Evolutionary conservation across 2,797 vertebrate species (phyloP), one percentile per base, ranked within the genome.

Genomic region (Cyprinodon diabolis): DNA sequence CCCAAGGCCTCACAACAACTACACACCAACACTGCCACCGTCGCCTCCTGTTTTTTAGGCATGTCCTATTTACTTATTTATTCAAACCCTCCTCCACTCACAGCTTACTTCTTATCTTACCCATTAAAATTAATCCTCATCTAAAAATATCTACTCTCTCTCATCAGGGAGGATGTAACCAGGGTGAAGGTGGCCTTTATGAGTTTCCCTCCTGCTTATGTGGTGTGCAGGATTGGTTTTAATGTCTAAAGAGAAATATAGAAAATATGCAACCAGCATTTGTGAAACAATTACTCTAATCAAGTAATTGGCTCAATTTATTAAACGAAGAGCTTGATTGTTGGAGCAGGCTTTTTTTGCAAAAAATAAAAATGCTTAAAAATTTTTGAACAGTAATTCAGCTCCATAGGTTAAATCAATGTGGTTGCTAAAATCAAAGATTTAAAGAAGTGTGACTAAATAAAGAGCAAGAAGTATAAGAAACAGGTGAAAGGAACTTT

Each of bases 11-110:
- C 19, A 2, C 75, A 69, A 30, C 49, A 76, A 79, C 77, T 43
- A 80, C 30, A 81, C 77, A 76, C 82, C 63, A 17, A 25, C 52
- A 19, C 77, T 45, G 74, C 84, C 75, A 68, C 82, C 23, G 19
- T 40, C 47, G 84, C 89, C 86, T 90, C 87, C 89, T 92, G 89
- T 92, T 91, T 83, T 83, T 79, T 30, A 75, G n/a, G 78, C 84
- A 74, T 91, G 87, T 91, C 89, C 87, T 91, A 91, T 93, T 94
- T 93, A 93, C 87, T 94, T 93, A 93, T 92, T 92, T 92, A 92
- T 87, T 76, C 75, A 25, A 13, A 23, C 86, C 86, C 74, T 81
- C 86, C 84, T 87, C 79, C 87, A 80, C 83, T 86, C 83, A 79
- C 74, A 14, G 83, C 86, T 89, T 84, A 82, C 87, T 74, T 88